A percentile compares a stretch with the other conserved stretches of the same genome.
Evolutionary conservation across 2,888 invertebrate species (phyloP).

Genomic region (Noctua comes): DNA sequence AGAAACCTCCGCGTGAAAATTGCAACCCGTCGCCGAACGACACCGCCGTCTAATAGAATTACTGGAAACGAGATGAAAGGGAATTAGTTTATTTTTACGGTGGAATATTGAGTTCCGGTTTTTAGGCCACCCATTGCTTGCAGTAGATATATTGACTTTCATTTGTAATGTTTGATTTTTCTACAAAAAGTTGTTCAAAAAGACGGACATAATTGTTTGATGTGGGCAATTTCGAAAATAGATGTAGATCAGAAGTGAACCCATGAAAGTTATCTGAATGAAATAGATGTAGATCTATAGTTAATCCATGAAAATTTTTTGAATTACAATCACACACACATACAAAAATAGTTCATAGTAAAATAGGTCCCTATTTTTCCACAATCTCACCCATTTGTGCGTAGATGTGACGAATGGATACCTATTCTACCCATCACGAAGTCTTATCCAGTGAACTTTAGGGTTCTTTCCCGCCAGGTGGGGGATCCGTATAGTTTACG

Average conservation of each 20-base stretch:
- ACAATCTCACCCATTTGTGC: constrained; percentile 33
- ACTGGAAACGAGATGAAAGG: constrained; percentile 73
- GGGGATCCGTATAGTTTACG: constrained; percentile 80
- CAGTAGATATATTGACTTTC: not conserved
- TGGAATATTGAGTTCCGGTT: constrained; percentile 42
- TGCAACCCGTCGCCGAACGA: constrained; percentile 81
- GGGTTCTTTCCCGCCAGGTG: constrained; percentile 70
- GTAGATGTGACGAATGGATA: constrained; percentile 24
- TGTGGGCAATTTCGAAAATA: too few relatives aligned
- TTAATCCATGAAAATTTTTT: too few relatives aligned
- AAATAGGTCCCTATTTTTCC: not conserved
- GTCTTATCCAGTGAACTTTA: constrained; percentile 62
- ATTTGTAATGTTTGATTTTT: not conserved
- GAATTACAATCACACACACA: too few relatives aligned
- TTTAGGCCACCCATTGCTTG: not conserved
- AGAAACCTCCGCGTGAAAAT: constrained; percentile 88
- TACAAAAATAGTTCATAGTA: too few relatives aligned
- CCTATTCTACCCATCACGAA: constrained; percentile 54
- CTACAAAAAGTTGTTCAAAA: too few relatives aligned
- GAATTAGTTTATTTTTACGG: constrained; percentile 60
- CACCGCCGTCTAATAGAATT: constrained; percentile 75
- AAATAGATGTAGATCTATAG: too few relatives aligned
- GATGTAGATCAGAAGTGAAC: too few relatives aligned
- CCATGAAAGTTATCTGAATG: too few relatives aligned
- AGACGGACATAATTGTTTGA: too few relatives aligned